phyloP scores from a whole-genome alignment of 92 coral and sea anemone species.

The Parazoanthus swiftii region DNA sequence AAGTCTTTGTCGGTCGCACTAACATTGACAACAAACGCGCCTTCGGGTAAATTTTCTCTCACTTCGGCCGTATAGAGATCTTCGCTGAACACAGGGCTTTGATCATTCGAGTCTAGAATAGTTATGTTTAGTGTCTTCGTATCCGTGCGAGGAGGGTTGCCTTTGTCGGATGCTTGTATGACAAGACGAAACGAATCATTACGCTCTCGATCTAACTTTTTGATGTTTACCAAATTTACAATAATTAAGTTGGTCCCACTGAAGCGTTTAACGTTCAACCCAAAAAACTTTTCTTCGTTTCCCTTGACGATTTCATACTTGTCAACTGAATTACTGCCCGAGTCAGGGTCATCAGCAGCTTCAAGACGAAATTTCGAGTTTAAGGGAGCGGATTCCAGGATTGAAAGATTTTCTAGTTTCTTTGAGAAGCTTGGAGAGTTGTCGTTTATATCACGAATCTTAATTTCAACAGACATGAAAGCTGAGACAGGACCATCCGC shows the following conservation, averaged over 20 bases:
- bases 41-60: slow-evolving; percentile 67
- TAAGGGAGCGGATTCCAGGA: slow-evolving; percentile 76
- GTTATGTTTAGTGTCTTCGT: slow-evolving; percentile 62
- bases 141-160: slow-evolving; percentile 67
- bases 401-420: slow-evolving; percentile 55
- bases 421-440: slow-evolving; percentile 65
- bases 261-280: slow-evolving; percentile 51
- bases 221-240: slow-evolving; percentile 59
- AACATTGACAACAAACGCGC: slow-evolving; percentile 70
- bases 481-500: slow-evolving; percentile 48
- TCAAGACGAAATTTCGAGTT: slow-evolving; percentile 63
- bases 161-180: slow-evolving; percentile 75
- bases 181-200: slow-evolving; percentile 64
- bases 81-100: slow-evolving; percentile 69
- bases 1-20: slow-evolving; percentile 73
- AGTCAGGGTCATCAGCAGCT: slow-evolving; percentile 67
- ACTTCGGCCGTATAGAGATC: slow-evolving; percentile 64
- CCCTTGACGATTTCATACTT: slow-evolving; percentile 68
- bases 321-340: slow-evolving; percentile 76
- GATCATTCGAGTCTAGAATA: slow-evolving; percentile 79
- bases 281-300: slow-evolving; percentile 68
- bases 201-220: slow-evolving; percentile 75
- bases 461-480: slow-evolving; percentile 61
- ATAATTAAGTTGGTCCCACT: slow-evolving; percentile 53
- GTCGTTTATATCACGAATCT: slow-evolving; percentile 74